These are phyloP conservation scores for Ptychodera flava DNA, from an alignment of 35 echinoderm and acorn worm species.

Conservation along the genomic window DNA sequence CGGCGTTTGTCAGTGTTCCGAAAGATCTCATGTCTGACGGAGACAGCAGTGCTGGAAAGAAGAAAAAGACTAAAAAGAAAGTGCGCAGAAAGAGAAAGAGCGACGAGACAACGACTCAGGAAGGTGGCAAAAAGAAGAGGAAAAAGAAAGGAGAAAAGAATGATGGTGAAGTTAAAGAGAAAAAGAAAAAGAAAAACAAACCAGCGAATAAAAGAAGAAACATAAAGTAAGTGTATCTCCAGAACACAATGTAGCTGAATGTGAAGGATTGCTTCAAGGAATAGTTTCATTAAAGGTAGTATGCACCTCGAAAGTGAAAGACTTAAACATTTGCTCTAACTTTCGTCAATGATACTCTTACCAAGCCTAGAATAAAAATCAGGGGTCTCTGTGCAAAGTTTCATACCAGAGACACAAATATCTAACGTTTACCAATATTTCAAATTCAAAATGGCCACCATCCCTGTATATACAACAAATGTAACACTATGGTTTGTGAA, in stretches of 20 bases:
- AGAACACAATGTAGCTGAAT: not conserved
- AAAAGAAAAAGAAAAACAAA: conserved; percentile 1
- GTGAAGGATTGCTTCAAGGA: not conserved
- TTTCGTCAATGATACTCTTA: no score
- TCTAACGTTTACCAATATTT: no score
- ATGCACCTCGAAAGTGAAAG: no score
- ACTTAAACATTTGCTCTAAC: no score
- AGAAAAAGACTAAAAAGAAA: conserved; percentile 6
- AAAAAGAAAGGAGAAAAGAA: not conserved
- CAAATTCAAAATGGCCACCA: no score
- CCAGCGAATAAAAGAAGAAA: conserved; percentile 18
- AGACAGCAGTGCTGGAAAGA: not conserved
- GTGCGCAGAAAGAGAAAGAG: not conserved
- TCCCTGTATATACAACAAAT: no score
- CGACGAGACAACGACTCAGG: not conserved
- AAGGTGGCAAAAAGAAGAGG: not conserved
- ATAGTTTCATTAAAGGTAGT: not conserved
- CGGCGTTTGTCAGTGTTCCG: not conserved
- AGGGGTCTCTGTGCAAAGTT: no score
- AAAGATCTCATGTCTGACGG: not conserved
- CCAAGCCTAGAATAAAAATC: no score
- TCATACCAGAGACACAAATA: no score
- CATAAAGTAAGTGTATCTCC: conserved; percentile 9
- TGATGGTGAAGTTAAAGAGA: conserved; percentile 6
- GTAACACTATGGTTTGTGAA: no score